phyloP scores from a whole-genome alignment of 2,888 invertebrate genomes.

The Agrochola lychnidis region DNA sequence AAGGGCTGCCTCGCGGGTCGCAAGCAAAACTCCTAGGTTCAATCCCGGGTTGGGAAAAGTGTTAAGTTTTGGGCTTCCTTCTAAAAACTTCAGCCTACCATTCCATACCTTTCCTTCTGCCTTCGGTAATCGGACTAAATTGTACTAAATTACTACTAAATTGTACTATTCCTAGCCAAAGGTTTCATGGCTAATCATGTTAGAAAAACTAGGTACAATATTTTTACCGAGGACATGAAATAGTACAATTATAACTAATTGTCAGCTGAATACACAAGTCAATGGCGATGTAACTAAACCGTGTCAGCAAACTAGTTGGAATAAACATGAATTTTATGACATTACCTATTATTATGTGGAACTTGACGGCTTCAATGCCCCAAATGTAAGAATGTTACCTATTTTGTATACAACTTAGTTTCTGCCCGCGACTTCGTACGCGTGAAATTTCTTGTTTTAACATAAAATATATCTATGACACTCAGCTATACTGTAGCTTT shows the following conservation, averaged over 20 bases:
- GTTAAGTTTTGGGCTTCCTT: neutral
- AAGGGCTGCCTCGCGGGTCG: neutral
- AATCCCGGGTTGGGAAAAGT: neutral
- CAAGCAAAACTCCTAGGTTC: neutral
- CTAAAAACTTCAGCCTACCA: neutral
- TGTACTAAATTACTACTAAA: too few relatives aligned
- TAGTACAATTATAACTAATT: slow-evolving; percentile 21
- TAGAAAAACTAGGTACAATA: neutral
- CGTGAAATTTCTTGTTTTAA: too few relatives aligned
- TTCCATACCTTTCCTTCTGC: neutral
- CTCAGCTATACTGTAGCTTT: neutral
- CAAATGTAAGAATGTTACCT: neutral
- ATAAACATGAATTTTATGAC: slow-evolving; percentile 2
- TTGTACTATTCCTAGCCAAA: neutral
- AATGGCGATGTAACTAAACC: slow-evolving; percentile 7
- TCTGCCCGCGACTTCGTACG: too few relatives aligned
- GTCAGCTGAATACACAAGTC: slow-evolving; percentile 31
- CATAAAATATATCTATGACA: too few relatives aligned
- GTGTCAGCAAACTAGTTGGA: slow-evolving; percentile 2
- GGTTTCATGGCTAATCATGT: slow-evolving; percentile 11
- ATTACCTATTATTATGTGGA: neutral
- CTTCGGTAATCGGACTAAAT: neutral
- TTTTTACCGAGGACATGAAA: slow-evolving; percentile 36
- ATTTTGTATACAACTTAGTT: neutral
- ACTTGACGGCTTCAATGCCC: neutral